Conservation (phyloP, 2,888 invertebrate genomes). For the Hetaerina titia region DNA sequence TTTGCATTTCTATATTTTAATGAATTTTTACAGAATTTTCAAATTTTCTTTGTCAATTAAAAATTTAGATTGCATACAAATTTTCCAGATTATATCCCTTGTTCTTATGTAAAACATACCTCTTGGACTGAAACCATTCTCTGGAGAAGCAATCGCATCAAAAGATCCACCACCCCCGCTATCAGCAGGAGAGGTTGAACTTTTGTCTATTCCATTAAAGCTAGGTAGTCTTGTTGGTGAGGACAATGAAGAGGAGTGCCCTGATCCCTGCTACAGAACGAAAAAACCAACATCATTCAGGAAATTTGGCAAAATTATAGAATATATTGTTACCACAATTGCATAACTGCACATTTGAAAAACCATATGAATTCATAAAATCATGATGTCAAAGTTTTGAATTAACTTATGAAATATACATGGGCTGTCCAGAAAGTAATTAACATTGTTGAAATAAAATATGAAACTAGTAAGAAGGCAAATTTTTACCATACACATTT, state of each 20-base stretch:
- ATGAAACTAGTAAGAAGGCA: too few relatives aligned
- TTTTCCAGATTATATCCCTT: background rate
- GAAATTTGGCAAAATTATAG: background rate
- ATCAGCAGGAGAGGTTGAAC: constrained; percentile 68
- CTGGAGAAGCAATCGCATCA: constrained; percentile 68
- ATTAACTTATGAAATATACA: too few relatives aligned
- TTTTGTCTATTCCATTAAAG: constrained; percentile 72
- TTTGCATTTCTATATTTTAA: too few relatives aligned
- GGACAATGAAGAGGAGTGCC: constrained; percentile 77
- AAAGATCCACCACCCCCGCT: constrained; percentile 67
- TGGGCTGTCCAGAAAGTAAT: too few relatives aligned
- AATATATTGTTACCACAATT: background rate
- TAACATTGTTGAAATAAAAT: too few relatives aligned
- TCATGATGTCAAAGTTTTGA: too few relatives aligned
- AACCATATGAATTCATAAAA: too few relatives aligned
- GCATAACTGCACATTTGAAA: too few relatives aligned
- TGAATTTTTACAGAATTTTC: too few relatives aligned
- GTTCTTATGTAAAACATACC: constrained; percentile 62
- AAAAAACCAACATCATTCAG: background rate
- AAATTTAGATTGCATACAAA: too few relatives aligned
- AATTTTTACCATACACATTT: too few relatives aligned
- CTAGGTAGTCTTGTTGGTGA: constrained; percentile 74
- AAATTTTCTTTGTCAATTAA: too few relatives aligned
- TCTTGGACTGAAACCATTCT: constrained; percentile 70
- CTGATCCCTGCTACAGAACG: constrained; percentile 72